A percentile compares a stretch with the other conserved stretches of the same genome.
Evolutionary conservation across 2,113 vertebrate genomes (phyloP).

Genomic region (Cavia porcellus): DNA sequence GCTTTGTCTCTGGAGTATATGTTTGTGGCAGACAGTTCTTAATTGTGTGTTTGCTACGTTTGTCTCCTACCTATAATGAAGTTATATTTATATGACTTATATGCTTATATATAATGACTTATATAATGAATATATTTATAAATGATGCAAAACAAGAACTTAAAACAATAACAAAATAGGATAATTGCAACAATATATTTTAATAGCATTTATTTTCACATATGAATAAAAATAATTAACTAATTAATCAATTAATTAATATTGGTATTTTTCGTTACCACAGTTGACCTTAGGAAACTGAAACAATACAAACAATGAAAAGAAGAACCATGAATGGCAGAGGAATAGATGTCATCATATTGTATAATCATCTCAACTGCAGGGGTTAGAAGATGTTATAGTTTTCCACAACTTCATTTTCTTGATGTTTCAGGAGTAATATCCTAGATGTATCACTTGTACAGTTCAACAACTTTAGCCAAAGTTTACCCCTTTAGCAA

Average conservation of each 20-base stretch:
- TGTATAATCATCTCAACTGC: not conserved
- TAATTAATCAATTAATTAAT: not conserved
- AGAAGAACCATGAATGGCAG: too few species aligned
- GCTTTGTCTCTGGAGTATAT: too few species aligned
- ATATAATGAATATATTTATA: not conserved
- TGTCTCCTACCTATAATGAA: not conserved
- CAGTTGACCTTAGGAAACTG: not conserved
- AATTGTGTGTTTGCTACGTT: not conserved
- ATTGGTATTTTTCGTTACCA: not conserved
- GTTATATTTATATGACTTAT: too few species aligned
- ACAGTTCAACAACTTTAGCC: not conserved
- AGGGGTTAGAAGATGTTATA: not conserved
- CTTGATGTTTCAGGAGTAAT: not conserved
- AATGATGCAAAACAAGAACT: not conserved
- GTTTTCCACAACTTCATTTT: not conserved
- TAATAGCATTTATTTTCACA: not conserved
- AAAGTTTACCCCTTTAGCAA: not conserved
- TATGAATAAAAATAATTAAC: not conserved
- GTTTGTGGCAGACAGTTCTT: not conserved
- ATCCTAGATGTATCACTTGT: not conserved
- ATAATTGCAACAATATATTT: not conserved
- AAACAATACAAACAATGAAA: not conserved
- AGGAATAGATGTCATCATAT: fast-evolving
- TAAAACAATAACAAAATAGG: not conserved
- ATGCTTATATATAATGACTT: too few species aligned